These are phyloP conservation scores for Balanococcus diminutus DNA, from an alignment of 2,888 invertebrate species.

Conservation along the genomic window DNA sequence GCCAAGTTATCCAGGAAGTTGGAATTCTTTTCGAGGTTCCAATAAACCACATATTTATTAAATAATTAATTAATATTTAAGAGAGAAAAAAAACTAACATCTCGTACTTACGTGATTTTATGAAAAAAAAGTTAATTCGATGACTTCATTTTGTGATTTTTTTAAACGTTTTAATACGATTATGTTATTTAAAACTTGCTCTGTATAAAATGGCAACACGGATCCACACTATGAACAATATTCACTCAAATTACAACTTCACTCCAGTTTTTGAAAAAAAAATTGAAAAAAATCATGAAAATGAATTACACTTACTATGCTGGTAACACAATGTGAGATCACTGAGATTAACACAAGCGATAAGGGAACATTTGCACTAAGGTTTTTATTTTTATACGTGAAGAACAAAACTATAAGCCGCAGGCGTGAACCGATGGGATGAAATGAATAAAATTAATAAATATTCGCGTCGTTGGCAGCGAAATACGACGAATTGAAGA, in stretches of 20 bases:
- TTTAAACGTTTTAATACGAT: background rate
- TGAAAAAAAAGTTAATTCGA: constrained; percentile 3
- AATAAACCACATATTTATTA: background rate
- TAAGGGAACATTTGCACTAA: background rate
- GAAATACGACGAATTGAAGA: background rate
- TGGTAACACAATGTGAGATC: background rate
- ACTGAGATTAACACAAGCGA: background rate
- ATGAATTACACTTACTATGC: constrained; percentile 6
- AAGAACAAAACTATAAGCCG: constrained; percentile 1
- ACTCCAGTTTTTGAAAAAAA: background rate
- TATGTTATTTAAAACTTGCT: constrained; percentile 25
- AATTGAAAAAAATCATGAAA: background rate
- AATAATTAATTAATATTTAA: background rate
- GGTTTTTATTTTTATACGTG: background rate
- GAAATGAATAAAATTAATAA: background rate
- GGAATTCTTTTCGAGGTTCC: background rate
- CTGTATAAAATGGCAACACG: constrained; percentile 38
- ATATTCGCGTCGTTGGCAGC: background rate
- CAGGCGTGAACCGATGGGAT: background rate
- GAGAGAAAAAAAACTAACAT: background rate
- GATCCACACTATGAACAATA: constrained; percentile 11
- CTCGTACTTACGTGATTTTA: constrained; percentile 14
- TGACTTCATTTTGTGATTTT: constrained; percentile 23
- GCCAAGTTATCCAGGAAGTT: constrained; percentile 36
- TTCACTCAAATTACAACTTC: background rate